Evolutionary conservation across 2,113 vertebrate species (phyloP).

Genomic region (Ramphastos sulfuratus): DNA sequence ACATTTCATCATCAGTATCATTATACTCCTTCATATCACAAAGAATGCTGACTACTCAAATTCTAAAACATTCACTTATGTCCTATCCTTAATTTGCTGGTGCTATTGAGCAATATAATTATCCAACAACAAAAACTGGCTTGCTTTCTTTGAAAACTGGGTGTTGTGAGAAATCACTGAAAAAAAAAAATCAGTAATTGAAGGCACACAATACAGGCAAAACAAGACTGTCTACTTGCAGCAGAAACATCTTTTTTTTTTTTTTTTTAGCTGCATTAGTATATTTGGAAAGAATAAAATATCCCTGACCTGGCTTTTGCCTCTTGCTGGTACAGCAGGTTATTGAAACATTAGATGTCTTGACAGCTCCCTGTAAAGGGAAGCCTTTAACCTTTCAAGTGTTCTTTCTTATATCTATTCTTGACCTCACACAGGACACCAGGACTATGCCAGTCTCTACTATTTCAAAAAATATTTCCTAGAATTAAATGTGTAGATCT

Average conservation of each 20-base stretch:
- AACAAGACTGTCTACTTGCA: neutral
- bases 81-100: neutral
- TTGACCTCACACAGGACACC: neutral
- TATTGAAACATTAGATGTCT: neutral
- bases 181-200: neutral
- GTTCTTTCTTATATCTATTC: neutral
- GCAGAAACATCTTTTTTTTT: neutral
- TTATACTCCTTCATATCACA: neutral
- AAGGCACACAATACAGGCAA: neutral
- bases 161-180: neutral
- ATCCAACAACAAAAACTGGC: conserved; percentile 1
- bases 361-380: neutral
- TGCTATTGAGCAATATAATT: neutral
- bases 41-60: neutral
- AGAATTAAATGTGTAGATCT: neutral
- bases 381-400: conserved; percentile 13
- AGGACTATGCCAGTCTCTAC: neutral
- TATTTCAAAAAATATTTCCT: neutral
- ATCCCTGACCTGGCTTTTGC: conserved; percentile 2
- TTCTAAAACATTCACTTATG: neutral
- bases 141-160: conserved; percentile 6
- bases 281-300: neutral
- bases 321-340: neutral
- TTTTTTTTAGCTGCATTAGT: neutral
- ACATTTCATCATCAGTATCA: neutral